Conservation (phyloP, 1,140 invertebrate species). For the roundworm (Caenorhabditis elegans) region DNA sequence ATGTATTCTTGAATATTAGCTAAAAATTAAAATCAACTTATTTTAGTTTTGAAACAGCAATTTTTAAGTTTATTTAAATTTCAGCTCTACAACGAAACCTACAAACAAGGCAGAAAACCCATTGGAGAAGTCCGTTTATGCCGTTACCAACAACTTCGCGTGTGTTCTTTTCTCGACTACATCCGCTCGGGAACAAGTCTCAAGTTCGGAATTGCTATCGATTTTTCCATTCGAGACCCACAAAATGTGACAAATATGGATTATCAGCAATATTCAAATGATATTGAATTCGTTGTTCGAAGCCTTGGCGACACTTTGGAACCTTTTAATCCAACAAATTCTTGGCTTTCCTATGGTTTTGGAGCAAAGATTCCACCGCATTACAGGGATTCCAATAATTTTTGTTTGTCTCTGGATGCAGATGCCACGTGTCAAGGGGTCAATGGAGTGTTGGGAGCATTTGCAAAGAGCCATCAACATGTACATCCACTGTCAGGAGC, state of each 20-base stretch:
- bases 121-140: conserved; percentile 56
- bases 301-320: conserved; percentile 53
- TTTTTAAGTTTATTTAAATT: neutral
- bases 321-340: conserved; percentile 45
- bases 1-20: too few species aligned
- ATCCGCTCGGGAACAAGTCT: conserved; percentile 51
- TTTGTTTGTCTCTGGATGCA: conserved; percentile 58
- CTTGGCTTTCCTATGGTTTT: conserved; percentile 60
- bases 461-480: conserved; percentile 54
- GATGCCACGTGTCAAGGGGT: conserved; percentile 58
- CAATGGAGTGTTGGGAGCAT: conserved; percentile 55
- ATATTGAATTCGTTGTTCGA: conserved; percentile 56
- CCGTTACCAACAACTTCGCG: conserved; percentile 49
- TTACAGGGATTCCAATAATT: conserved; percentile 61
- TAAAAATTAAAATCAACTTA: too few species aligned
- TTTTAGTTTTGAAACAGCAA: neutral
- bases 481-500: conserved; percentile 58
- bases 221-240: conserved; percentile 55
- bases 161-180: conserved; percentile 59
- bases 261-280: conserved; percentile 54
- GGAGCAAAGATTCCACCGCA: conserved; percentile 61
- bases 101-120: conserved; percentile 51
- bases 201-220: conserved; percentile 59
- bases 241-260: neutral
- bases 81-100: conserved; percentile 53